Base-by-base conservation (phyloP, 2,113 vertebrate genomes). In the Oreotrochilus melanogaster region DNA sequence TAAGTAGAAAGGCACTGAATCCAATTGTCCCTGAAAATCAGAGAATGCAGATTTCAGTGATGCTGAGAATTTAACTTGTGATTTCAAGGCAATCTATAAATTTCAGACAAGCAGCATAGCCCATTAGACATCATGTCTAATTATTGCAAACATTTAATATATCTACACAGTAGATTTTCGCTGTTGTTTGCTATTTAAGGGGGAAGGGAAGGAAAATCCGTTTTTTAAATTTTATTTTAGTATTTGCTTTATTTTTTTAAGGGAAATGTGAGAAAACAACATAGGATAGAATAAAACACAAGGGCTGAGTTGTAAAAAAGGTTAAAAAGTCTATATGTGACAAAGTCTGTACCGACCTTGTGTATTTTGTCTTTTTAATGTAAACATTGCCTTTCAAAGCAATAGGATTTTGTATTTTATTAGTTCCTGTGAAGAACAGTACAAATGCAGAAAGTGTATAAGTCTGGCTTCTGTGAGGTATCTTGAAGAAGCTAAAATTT, bases 211-310 rank as follows among this genome's bases (percentile, higher is more conserved):
- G 53, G 54, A 88, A 88, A 71, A 58, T 51, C 14, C n/a, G 28
- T 19, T 93, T 86, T 76, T 61, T 12, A 39, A 39, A 39, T 39
- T 43, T 58, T 78, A n/a, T 25, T 43, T 25, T 42, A 39, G 17
- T 62, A 45, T 72, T 50, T 72, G 50, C 73, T 81, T 87, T 39
- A 57, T 79, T 17, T 28, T 89, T 72, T 22, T 45, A 79, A 79
- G 51, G n/a, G 25, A 94, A 94, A 66, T 45, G 50, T 65, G 75
- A 81, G 53, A 73, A 90, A 93, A 73, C 54, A 86, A 65, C 56
- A 92, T 19, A 84, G 23, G 37, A 80, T 78, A 67, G 11, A 12
- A 31, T 23, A 92, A 83, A 82, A 76, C n/a, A 47, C 39, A 66
- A 83, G 23, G 13, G 30, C 0, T 28, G 24, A 70, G 22, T 28